Evolutionary conservation across 2,797 vertebrate species (phyloP).

Genomic region (Bradypodion ventrale): DNA sequence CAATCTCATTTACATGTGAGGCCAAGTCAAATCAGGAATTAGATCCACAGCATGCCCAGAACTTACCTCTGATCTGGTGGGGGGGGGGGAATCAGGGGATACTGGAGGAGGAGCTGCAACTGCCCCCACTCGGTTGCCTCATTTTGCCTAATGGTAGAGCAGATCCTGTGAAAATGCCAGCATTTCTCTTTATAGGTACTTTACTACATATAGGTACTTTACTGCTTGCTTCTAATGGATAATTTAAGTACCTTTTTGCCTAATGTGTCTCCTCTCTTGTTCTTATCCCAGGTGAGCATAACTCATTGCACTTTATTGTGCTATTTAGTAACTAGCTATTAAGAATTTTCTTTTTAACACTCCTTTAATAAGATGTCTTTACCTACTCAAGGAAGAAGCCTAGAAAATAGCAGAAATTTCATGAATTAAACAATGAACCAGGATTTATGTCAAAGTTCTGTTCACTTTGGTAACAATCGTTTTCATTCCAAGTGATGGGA

Average conservation of each 20-base stretch:
- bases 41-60: too few species aligned
- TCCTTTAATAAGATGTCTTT: neutral
- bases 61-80: too few species aligned
- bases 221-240: slow-evolving; percentile 17
- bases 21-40: too few species aligned
- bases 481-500: neutral
- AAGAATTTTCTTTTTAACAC: slow-evolving; percentile 34
- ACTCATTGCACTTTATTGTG: slow-evolving; percentile 34
- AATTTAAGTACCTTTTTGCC: slow-evolving; percentile 45
- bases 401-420: slow-evolving; percentile 3
- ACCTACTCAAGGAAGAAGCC: slow-evolving; percentile 1
- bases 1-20: too few species aligned
- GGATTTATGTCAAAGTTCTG: slow-evolving; percentile 43
- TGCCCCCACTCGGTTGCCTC: neutral
- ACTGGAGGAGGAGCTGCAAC: neutral
- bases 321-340: slow-evolving; percentile 35
- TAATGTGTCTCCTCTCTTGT: neutral
- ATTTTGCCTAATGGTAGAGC: neutral
- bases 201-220: slow-evolving; percentile 17
- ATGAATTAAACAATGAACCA: slow-evolving; percentile 19
- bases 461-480: neutral
- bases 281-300: slow-evolving; percentile 33
- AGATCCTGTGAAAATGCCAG: neutral
- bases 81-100: neutral
- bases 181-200: neutral